phyloP scores from a whole-genome alignment of 2,113 vertebrate genomes.

The Lonchura striata region DNA sequence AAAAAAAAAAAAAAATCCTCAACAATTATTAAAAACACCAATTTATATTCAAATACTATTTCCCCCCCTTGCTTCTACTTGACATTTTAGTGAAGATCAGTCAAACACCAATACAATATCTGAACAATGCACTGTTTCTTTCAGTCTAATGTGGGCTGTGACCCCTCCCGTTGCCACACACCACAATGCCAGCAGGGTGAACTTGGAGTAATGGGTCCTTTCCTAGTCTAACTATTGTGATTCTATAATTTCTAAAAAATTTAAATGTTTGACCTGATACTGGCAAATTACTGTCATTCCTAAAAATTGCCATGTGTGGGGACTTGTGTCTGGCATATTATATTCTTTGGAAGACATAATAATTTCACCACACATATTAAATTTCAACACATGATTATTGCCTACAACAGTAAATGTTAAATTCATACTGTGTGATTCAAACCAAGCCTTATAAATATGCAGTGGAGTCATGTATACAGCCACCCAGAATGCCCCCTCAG shows the following conservation, averaged over 20 bases:
- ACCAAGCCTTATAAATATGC: constrained; percentile 28
- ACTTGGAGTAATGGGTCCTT: background rate
- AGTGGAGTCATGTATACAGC: background rate
- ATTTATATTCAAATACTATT: constrained; percentile 46
- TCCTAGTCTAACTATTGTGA: background rate
- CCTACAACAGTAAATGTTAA: constrained; percentile 16
- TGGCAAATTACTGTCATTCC: background rate
- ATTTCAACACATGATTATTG: background rate
- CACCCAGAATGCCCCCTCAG: background rate
- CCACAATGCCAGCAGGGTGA: background rate
- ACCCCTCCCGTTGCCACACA: background rate
- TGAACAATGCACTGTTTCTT: background rate
- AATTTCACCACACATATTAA: background rate
- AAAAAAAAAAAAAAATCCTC: constrained; percentile 12
- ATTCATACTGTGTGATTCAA: background rate
- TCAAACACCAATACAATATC: background rate
- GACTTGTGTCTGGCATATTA: background rate
- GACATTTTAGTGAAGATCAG: constrained; percentile 32
- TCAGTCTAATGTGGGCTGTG: background rate
- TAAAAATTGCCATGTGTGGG: background rate
- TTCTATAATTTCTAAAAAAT: background rate
- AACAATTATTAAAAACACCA: background rate
- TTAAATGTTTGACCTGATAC: background rate
- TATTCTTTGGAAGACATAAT: background rate
- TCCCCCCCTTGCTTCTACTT: background rate